Evolutionary conservation across 2,113 vertebrate species (phyloP), one percentile per base, ranked within the genome.

Genomic region (Aspiorhynchus laticeps): DNA sequence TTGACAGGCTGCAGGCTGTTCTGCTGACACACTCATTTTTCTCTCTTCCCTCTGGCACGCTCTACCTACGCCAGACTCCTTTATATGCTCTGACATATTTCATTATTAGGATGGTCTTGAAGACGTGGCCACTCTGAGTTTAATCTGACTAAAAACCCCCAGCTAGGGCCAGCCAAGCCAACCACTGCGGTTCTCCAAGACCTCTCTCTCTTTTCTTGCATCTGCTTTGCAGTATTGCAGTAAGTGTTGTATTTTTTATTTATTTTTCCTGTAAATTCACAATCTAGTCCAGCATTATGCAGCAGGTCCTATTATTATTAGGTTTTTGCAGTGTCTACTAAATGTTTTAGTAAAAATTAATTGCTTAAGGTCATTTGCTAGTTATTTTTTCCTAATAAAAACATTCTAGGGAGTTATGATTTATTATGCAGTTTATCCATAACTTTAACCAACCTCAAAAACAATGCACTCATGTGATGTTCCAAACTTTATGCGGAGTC

Each of bases 71-170:
- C 48, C 86, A n/a, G 63, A 78, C 95, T 96, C 95, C 95, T 97
- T 97, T 97, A 96, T 95, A 94, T 93, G 95, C 95, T 95, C 94
- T 97, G 97, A 97, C 96, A 97, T 96, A 97, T 97, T 95, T 98
- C 97, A 99, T 99, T 98, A 98, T 94, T 91, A 93, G 96, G 97
- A 96, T 97, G 96, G 96, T 94, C 95, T 96, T 84, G 95, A 96
- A 96, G 95, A 96, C 94, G 94, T 95, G 94, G 94, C 95, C 92
- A 88, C 94, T 94, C 93, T 92, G 95, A 92, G 95, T 97, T 96
- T 97, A 97, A 96, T 97, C 95, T 95, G 95, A 92, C 95, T 96
- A 94, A 96, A 96, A 96, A 94, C 95, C 93, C 89, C 92, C 2
- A 24, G 59, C 63, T 71, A 11, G 80, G 15, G 15, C 69, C 26